A percentile compares a stretch with the other conserved stretches of the same genome.
Conservation (phyloP, 1,140 invertebrate genomes). For the Pectinophora gossypiella region DNA sequence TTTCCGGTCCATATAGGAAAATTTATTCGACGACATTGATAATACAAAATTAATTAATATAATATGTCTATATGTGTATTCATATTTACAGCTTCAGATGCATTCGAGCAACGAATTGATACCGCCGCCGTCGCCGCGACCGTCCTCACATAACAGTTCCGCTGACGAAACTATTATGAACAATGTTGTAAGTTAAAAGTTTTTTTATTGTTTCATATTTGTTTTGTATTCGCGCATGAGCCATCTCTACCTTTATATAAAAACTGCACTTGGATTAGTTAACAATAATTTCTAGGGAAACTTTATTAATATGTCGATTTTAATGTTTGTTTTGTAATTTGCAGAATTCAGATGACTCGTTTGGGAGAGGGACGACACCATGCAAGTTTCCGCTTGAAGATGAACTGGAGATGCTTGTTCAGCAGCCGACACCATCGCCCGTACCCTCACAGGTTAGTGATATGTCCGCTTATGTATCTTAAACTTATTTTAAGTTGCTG, state of each 20-base stretch:
- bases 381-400: constrained; percentile 72
- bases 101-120: constrained; percentile 61
- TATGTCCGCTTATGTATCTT: no score
- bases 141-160: constrained; percentile 60
- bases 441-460: constrained; percentile 53
- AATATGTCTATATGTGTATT: neutral
- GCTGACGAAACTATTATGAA: constrained; percentile 53
- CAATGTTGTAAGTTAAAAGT: constrained; percentile 57
- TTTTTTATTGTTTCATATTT: no score
- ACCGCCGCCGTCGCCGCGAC: constrained; percentile 60
- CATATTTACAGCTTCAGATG: constrained; percentile 37
- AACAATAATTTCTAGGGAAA: no score
- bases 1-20: no score
- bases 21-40: no score
- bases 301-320: no score
- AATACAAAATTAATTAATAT: no score
- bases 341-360: constrained; percentile 60
- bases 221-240: no score
- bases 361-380: constrained; percentile 43
- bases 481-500: no score
- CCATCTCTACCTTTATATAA: no score
- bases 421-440: constrained; percentile 48
- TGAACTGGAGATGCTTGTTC: constrained; percentile 48
- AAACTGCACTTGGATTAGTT: no score
- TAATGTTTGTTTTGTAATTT: constrained; percentile 4